A percentile compares a stretch with the other conserved stretches of the same genome.
These are phyloP conservation scores for Discoglossus pictus DNA, from an alignment of 2,797 vertebrate species.

Conservation along the genomic window DNA sequence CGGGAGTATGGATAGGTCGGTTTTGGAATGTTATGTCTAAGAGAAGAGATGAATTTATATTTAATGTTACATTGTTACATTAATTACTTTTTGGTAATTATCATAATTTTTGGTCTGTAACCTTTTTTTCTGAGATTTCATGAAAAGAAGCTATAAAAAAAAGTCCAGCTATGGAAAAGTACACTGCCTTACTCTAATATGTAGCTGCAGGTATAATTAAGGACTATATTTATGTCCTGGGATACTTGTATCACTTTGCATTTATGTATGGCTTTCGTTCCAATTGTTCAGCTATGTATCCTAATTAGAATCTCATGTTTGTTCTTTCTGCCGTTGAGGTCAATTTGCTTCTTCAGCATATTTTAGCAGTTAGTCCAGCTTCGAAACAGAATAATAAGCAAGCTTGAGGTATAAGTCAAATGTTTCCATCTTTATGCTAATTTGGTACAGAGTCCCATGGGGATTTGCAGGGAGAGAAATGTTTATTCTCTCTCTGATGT, in stretches of 20 bases:
- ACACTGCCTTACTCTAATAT: neutral
- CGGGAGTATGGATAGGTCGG: no score
- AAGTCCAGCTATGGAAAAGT: neutral
- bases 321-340: conserved; percentile 24
- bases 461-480: conserved; percentile 7
- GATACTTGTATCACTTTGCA: neutral
- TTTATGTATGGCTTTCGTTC: conserved; percentile 10
- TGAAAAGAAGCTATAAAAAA: no score
- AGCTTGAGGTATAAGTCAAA: conserved; percentile 25
- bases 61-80: no score
- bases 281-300: conserved; percentile 22
- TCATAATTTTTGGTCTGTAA: no score
- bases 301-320: conserved; percentile 26
- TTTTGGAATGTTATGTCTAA: no score
- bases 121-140: no score
- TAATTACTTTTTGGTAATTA: no score
- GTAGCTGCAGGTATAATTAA: conserved; percentile 17
- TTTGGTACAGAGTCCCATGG: conserved; percentile 21
- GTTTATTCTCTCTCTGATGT: conserved; percentile 6
- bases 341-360: conserved; percentile 38
- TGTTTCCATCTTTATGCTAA: conserved; percentile 28
- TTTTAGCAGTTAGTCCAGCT: conserved; percentile 4
- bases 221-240: conserved; percentile 4
- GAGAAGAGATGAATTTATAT: no score
- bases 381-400: conserved; percentile 41